These are phyloP conservation scores for Schrankia costaestrigalis DNA, from an alignment of 2,888 invertebrate genomes.

Conservation along the genomic window DNA sequence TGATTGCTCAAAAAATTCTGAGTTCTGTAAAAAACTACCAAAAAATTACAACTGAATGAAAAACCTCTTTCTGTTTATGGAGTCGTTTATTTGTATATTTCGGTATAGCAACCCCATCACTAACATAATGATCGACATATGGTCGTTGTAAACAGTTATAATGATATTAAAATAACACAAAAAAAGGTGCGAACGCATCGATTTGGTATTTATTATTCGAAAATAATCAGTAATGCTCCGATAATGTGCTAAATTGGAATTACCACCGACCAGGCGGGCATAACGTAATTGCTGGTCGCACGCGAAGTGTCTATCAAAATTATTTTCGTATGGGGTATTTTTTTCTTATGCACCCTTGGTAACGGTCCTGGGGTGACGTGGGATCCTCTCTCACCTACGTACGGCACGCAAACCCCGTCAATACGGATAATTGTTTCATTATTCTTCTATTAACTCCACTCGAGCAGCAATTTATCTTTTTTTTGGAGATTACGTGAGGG, in stretches of 20 bases:
- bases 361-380: conserved; percentile 43
- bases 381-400: conserved; percentile 47
- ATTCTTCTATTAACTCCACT: conserved; percentile 77
- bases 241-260: conserved; percentile 77
- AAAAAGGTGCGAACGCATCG: conserved; percentile 68
- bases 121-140: conserved; percentile 41
- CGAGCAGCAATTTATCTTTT: conserved; percentile 63
- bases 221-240: conserved; percentile 66
- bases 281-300: conserved; percentile 69
- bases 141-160: conserved; percentile 52
- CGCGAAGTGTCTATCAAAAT: conserved; percentile 80
- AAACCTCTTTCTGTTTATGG: too few species aligned
- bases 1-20: too few species aligned
- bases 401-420: conserved; percentile 67
- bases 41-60: too few species aligned
- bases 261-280: conserved; percentile 45
- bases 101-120: too few species aligned
- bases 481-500: conserved; percentile 33
- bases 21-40: too few species aligned
- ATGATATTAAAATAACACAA: conserved; percentile 50
- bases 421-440: conserved; percentile 77
- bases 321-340: conserved; percentile 67
- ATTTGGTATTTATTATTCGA: conserved; percentile 57
- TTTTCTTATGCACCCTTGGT: conserved; percentile 62
- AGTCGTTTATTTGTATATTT: too few species aligned